Evolutionary conservation across 1,140 invertebrate genomes (phyloP), one percentile per base, ranked within the genome.

Genomic region (Triops cancriformis): DNA sequence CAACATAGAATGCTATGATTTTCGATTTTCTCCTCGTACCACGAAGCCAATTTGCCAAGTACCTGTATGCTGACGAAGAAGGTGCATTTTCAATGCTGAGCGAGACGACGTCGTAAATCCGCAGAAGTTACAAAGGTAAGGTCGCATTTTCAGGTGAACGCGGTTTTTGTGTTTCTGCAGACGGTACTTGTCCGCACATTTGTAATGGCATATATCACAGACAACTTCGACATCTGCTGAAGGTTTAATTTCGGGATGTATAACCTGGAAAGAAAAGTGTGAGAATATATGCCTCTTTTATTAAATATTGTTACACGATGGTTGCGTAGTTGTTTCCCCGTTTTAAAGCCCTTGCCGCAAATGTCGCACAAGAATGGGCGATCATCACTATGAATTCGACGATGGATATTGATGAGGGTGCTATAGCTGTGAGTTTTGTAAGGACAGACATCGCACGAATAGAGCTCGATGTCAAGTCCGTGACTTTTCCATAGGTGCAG

Each of bases 301-400:
- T n/a, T 10, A 23, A 64, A 10, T n/a, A n/a, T 14, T 42, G 83
- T 82, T 45, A 85, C 85, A 77, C 87, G 85, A 81, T 89, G 89
- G 77, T 84, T 91, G 85, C 78, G 86, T 74, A 93, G 84, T 81
- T 93, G 92, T 83, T 91, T 92, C 11, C 86, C 86, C 82, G 90
- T 93, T 83, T 93, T 92, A 83, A 93, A 94, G 2, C 87, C 86
- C 83, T 93, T 93, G n/a, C 87, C 86, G 83, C 92, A 94, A 31
- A 86, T 83, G 79, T 89, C 86, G 84, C 90, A 92, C 7, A 87
- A 83, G 81, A 88, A 91, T 10, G 85, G 84, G 79, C 88, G 88
- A 45, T 88, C 87, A 73, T 88, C 86, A 26, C 87, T 87, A 84
- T 94, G 92, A 51, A 89, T 91, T 79, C 88, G 87, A 81, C 89